Evolutionary conservation across 1,140 invertebrate genomes (phyloP).

Genomic region (Dryas iulia): DNA sequence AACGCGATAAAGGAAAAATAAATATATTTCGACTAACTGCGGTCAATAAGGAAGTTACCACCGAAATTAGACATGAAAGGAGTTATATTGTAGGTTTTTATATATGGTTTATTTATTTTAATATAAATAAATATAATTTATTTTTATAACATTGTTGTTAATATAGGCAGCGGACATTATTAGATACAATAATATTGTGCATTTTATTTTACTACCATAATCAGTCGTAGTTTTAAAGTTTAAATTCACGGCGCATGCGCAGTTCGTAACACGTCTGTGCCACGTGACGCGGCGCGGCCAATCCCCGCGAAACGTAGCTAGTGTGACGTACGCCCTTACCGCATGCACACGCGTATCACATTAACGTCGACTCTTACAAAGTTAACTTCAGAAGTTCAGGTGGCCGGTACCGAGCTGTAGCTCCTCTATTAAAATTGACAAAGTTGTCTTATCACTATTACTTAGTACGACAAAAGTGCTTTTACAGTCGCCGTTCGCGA

Average conservation of each 20-base stretch:
- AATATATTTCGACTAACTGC: too few species aligned
- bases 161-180: too few species aligned
- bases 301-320: conserved; percentile 44
- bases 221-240: conserved; percentile 43
- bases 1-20: too few species aligned
- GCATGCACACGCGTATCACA: conserved; percentile 41
- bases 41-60: too few species aligned
- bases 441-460: background rate
- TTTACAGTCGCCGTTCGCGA: conserved; percentile 46
- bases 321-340: conserved; percentile 47
- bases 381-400: conserved; percentile 38
- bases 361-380: conserved; percentile 28
- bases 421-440: background rate
- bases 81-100: too few species aligned
- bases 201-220: background rate
- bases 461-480: conserved; percentile 15
- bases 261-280: conserved; percentile 48
- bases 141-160: too few species aligned
- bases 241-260: conserved; percentile 61
- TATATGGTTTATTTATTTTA: too few species aligned
- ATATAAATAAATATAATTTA: too few species aligned
- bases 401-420: background rate
- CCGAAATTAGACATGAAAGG: too few species aligned
- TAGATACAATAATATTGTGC: too few species aligned
- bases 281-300: conserved; percentile 58